phyloP scores from a whole-genome alignment of 1,140 invertebrate genomes.

The Lethocerus indicus region DNA sequence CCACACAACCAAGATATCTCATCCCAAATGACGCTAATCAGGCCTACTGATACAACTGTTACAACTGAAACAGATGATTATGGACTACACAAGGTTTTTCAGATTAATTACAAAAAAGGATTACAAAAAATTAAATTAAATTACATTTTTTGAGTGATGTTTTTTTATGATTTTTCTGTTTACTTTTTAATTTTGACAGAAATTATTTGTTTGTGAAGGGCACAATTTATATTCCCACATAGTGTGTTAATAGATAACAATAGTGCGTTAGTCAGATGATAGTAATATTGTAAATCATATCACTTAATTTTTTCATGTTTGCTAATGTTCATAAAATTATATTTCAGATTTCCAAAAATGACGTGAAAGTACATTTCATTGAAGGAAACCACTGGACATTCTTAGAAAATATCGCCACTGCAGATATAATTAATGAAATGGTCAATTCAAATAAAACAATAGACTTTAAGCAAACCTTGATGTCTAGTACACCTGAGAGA shows the following conservation, averaged over 20 bases:
- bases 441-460: too few species aligned
- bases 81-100: slow-evolving; percentile 32
- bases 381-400: slow-evolving; percentile 6
- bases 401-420: not conserved
- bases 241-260: not conserved
- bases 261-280: not conserved
- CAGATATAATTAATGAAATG: not conserved
- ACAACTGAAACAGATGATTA: slow-evolving; percentile 38
- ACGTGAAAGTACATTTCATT: not conserved
- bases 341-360: slow-evolving; percentile 1
- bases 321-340: not conserved
- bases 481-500: too few species aligned
- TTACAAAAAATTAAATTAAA: not conserved
- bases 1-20: slow-evolving; percentile 23
- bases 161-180: not conserved
- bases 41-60: slow-evolving; percentile 33
- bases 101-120: not conserved
- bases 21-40: slow-evolving; percentile 40
- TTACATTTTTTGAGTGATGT: not conserved
- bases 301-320: not conserved
- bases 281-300: not conserved
- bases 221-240: not conserved
- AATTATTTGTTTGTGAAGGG: not conserved
- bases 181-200: not conserved
- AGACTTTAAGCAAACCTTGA: too few species aligned